Percentiles rank a stretch among this genome's conserved stretches.
phyloP scores from a whole-genome alignment of 2,888 invertebrate species.

The Lumbricus terrestris region DNA sequence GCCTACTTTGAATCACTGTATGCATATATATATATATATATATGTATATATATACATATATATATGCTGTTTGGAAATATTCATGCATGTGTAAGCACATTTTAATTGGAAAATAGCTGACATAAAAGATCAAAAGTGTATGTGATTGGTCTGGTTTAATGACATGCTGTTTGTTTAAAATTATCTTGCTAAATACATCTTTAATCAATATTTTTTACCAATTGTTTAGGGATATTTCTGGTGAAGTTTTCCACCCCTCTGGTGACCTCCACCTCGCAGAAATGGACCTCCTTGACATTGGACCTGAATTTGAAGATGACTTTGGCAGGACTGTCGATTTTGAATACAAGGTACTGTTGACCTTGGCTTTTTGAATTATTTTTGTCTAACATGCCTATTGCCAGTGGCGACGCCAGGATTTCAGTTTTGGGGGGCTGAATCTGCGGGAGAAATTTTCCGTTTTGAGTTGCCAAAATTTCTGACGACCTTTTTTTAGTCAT shows the following conservation, averaged over 20 bases:
- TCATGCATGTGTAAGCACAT: not conserved
- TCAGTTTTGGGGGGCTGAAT: too few species aligned
- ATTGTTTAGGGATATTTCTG: not conserved
- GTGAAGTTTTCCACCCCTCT: not conserved
- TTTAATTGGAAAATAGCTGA: too few species aligned
- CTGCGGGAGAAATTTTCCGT: too few species aligned
- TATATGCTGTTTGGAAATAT: not conserved
- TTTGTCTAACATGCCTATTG: too few species aligned
- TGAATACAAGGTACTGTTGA: slow-evolving; percentile 10
- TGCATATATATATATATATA: too few species aligned
- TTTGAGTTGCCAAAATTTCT: too few species aligned
- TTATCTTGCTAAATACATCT: not conserved
- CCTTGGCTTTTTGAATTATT: not conserved
- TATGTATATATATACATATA: too few species aligned
- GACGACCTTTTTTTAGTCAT: too few species aligned
- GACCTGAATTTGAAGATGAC: not conserved
- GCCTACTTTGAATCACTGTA: too few species aligned
- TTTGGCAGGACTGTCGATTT: not conserved
- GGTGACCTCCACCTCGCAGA: not conserved
- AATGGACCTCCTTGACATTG: not conserved
- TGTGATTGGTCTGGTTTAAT: not conserved
- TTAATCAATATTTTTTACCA: too few species aligned
- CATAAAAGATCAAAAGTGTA: too few species aligned
- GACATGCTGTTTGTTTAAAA: not conserved
- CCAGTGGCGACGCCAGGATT: too few species aligned